Evolutionary conservation across 2,113 vertebrate genomes (phyloP), one percentile per base, ranked within the genome.

Genomic region (Brachypteracias leptosomus): DNA sequence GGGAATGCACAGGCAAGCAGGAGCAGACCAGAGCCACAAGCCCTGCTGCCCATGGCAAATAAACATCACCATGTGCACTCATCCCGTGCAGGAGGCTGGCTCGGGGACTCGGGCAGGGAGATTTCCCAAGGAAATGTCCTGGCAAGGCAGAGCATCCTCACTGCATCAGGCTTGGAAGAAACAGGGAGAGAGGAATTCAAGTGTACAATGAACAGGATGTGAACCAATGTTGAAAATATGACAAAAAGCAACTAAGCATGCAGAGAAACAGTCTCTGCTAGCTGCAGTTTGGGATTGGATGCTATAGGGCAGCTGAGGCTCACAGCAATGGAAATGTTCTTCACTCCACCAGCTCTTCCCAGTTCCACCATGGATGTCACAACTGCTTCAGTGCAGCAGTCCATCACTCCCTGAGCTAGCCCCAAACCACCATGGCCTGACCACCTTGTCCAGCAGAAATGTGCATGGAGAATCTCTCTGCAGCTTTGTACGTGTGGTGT

Each of bases 1-100:
- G 18, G 92, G 89, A 95, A 94, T 68, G 80, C 35, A 16, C 77
- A 52, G 80, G 80, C 96, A 95, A 91, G 96, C 85, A 96, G 73
- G 42, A 92, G 93, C 96, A 97, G 76, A 89, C 7, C 54, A 82
- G 44, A 79, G 52, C 72, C 1, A 0, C 12, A 8, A 94, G 51
- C 66, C 20, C 73, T 3, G 47, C 33, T 71, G 67, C 75, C 52
- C 10, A 38, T 24, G 63, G 66, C 75, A 80, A 88, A 83, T 7
- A 78, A 89, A 88, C 7, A 0, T 85, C 74, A 17, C 28, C 4
- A 2, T 10, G 49, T 28, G 17, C 72, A 70, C 58, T 70, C 5
- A 1, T 33, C 49, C 73, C 0, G 0, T 68, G 72, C 57, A 72
- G 35, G 15, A 16, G 35, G 44, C 59, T 84, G 70, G 11, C n/a